These are phyloP conservation scores for Heliconius hewitsoni DNA, from an alignment of 1,140 invertebrate species.

Conservation along the genomic window DNA sequence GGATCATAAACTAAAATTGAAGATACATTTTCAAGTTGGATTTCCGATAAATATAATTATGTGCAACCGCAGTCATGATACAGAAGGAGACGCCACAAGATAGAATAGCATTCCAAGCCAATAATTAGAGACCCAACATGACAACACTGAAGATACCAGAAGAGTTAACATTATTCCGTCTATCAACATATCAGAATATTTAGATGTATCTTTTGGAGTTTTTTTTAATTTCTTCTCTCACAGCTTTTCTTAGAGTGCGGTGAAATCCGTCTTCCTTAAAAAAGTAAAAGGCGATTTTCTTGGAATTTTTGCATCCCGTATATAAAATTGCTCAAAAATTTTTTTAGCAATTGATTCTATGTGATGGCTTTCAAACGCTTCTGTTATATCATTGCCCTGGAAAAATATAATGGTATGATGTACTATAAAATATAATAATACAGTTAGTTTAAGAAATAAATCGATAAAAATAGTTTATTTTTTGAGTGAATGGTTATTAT, in stretches of 20 bases:
- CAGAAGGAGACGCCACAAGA: constrained; percentile 75
- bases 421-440: too few relatives aligned
- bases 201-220: constrained; percentile 53
- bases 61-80: constrained; percentile 83
- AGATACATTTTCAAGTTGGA: constrained; percentile 92
- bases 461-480: too few relatives aligned
- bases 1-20: constrained; percentile 86
- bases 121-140: constrained; percentile 55
- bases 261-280: constrained; percentile 87
- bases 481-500: background rate
- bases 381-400: constrained; percentile 88
- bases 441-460: too few relatives aligned
- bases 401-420: constrained; percentile 26
- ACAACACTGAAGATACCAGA: constrained; percentile 50
- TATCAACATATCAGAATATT: constrained; percentile 50
- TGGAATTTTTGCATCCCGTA: constrained; percentile 80
- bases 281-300: constrained; percentile 87
- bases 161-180: constrained; percentile 57
- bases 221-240: constrained; percentile 78
- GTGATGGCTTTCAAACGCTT: constrained; percentile 87
- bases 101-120: constrained; percentile 53
- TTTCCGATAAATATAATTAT: constrained; percentile 91
- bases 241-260: constrained; percentile 83
- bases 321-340: constrained; percentile 84
- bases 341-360: constrained; percentile 78